Base-by-base conservation (phyloP, 2,113 vertebrate species). In the Engystomops pustulosus region DNA sequence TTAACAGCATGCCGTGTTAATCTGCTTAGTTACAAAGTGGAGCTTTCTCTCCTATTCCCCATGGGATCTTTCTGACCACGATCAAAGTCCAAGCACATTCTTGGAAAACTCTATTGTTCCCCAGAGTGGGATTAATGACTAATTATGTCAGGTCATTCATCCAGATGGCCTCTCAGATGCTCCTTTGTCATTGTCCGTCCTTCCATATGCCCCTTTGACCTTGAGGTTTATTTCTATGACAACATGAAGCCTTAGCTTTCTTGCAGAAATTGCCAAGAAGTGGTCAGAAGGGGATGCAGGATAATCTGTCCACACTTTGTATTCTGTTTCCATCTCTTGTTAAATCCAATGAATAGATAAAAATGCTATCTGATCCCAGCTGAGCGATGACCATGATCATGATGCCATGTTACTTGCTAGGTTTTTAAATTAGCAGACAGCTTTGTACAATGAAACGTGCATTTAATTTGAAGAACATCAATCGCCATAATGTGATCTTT, bases 141-240 rank as follows among this genome's bases (percentile, higher is more conserved):
- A 96, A 97, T 98, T 97, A 97, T 97, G 96, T 98, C 91, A 92
- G 96, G 96, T 98, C 97, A 96, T 96, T 98, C 95, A 94, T 97
- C 96, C 96, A 98, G 96, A 98, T 98, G 96, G 96, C 96, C 96
- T 95, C 95, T 94, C 92, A 94, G 95, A 95, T 96, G 93, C 95
- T 95, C 94, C 94, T 94, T 96, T 96, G 95, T 96, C 94, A 95
- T 94, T 92, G 92, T 88, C 90, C 94, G 94, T 95, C 93, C 95
- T 93, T 95, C 94, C 96, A 95, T 94, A 94, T 93, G 93, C 95
- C 96, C 96, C 97, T 95, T 95, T 95, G 96, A 98, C 97, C 96
- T 95, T 95, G 93, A 92, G 91, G 89, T 91, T 94, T 92, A 96
- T 97, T 96, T 92, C 96, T 92, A 92, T 95, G 95, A 95, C 93